Evolutionary conservation across 2,797 vertebrate genomes (phyloP).

Genomic region (Gallirallus australis): DNA sequence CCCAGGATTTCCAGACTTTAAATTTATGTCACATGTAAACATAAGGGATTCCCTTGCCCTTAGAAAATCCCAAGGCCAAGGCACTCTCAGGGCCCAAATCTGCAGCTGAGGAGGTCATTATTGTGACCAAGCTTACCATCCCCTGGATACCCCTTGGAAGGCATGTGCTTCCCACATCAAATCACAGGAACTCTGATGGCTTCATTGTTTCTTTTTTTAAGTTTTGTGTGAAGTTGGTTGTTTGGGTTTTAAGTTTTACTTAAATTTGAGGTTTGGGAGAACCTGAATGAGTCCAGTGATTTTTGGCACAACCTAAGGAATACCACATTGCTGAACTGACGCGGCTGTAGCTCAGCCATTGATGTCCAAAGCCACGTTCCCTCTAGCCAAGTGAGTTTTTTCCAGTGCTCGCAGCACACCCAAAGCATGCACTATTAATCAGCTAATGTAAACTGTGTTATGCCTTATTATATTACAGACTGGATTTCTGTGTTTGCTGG

Average conservation of each 20-base stretch:
- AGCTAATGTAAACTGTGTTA: neutral
- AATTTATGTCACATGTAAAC: neutral
- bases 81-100: neutral
- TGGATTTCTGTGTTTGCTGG: neutral
- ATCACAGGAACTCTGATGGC: neutral
- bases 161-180: neutral
- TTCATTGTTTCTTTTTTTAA: neutral
- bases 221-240: neutral
- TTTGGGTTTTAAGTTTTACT: neutral
- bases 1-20: neutral
- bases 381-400: neutral
- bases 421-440: constrained; percentile 34
- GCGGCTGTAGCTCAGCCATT: neutral
- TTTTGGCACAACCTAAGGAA: neutral
- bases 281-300: neutral
- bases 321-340: neutral
- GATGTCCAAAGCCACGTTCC: constrained; percentile 10
- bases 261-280: neutral
- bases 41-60: neutral
- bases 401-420: constrained; percentile 18
- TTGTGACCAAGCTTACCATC: neutral
- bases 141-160: neutral
- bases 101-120: neutral
- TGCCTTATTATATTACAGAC: constrained; percentile 30
- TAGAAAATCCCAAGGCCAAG: neutral